These are phyloP conservation scores for Harpalus rufipes DNA, from an alignment of 2,888 invertebrate species.

Conservation along the genomic window DNA sequence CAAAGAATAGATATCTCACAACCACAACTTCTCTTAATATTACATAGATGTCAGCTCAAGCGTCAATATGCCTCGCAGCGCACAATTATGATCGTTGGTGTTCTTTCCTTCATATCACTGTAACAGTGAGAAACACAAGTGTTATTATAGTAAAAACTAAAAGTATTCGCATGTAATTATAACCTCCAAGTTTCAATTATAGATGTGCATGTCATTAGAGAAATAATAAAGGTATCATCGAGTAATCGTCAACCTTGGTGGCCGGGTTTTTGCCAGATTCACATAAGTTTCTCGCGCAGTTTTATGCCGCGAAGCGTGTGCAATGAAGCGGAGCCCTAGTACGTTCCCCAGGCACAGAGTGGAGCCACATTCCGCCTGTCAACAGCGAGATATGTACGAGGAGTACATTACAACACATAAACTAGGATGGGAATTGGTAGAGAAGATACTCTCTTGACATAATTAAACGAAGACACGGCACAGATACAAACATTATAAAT, in stretches of 20 bases:
- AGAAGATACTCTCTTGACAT: conserved; percentile 1
- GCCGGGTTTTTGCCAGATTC: conserved; percentile 2
- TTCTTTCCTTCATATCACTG: conserved; percentile 67
- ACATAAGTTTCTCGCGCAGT: not conserved
- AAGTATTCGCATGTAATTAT: conserved; percentile 39
- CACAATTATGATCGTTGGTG: conserved; percentile 74
- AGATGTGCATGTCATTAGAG: conserved; percentile 39
- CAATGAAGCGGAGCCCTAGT: conserved; percentile 42
- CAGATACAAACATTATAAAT: not conserved
- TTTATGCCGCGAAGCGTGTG: conserved; percentile 34
- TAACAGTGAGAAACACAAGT: not conserved
- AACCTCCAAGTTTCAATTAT: conserved; percentile 26
- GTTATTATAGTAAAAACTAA: conserved; percentile 45
- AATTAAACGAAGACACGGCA: not conserved
- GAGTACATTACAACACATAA: conserved; percentile 37
- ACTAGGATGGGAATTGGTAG: conserved; percentile 2
- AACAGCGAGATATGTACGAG: conserved; percentile 1
- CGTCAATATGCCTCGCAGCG: conserved; percentile 71
- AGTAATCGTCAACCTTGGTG: conserved; percentile 19
- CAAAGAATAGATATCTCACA: not conserved
- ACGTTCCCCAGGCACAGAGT: not conserved
- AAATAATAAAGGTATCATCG: conserved; percentile 21
- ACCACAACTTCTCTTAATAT: not conserved
- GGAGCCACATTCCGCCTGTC: conserved; percentile 39
- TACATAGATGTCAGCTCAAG: conserved; percentile 68